Evolutionary conservation across 2,888 invertebrate genomes (phyloP).

Genomic region (Sinhomidia bicolor): DNA sequence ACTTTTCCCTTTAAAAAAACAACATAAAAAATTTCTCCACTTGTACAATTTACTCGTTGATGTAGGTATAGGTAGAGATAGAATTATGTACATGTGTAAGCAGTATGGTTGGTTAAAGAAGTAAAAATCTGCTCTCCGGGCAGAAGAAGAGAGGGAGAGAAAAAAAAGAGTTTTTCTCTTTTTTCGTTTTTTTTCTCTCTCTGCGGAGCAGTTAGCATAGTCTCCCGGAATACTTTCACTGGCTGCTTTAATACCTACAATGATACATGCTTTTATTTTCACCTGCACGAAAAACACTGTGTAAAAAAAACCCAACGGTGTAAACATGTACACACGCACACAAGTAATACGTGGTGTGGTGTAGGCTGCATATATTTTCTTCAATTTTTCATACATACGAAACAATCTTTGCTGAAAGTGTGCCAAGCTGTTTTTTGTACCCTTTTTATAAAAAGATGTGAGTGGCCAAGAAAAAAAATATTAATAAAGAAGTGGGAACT

Average conservation of each 20-base stretch:
- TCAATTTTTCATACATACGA: background rate
- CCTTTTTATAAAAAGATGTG: too few species aligned
- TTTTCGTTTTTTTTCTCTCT: background rate
- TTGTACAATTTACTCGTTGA: background rate
- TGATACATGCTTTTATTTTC: background rate
- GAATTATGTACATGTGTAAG: background rate
- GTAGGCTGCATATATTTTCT: background rate
- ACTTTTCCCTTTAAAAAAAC: background rate
- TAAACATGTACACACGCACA: too few species aligned
- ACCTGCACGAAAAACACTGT: too few species aligned
- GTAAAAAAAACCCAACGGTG: too few species aligned
- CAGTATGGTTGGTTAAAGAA: background rate
- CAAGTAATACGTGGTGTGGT: too few species aligned
- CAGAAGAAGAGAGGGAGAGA: background rate
- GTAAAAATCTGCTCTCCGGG: background rate
- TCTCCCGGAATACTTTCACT: background rate
- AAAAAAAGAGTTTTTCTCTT: background rate
- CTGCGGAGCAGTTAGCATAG: background rate
- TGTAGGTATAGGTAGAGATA: background rate
- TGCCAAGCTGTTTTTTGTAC: background rate
- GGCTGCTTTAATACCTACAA: too few species aligned
- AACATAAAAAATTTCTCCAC: background rate
- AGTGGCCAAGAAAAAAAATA: too few species aligned
- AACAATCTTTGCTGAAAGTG: background rate
- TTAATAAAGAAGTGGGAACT: too few species aligned